Evolutionary conservation across 2,113 vertebrate species (phyloP).

Genomic region (Trogon melanurus): DNA sequence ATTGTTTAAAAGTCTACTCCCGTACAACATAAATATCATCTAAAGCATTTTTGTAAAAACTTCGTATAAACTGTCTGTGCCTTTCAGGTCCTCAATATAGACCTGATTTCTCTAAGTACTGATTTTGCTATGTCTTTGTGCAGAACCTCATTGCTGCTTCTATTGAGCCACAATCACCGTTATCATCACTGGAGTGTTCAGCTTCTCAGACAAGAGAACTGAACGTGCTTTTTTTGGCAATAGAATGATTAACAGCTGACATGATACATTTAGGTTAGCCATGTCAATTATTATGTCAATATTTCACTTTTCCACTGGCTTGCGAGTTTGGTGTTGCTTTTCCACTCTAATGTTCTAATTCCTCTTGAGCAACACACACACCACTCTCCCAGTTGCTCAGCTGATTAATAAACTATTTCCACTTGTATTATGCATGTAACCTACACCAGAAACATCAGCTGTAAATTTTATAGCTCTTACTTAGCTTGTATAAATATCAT

Average conservation of each 20-base stretch:
- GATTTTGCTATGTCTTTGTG: background rate
- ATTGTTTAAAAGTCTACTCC: slow-evolving; percentile 12
- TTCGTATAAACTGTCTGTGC: background rate
- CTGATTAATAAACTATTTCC: slow-evolving; percentile 60
- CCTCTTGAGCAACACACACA: background rate
- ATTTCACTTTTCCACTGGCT: background rate
- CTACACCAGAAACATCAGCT: background rate
- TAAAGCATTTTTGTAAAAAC: slow-evolving; percentile 68
- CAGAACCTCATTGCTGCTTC: background rate
- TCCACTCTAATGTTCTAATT: slow-evolving; percentile 18
- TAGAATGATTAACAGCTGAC: background rate
- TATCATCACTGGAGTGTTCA: background rate
- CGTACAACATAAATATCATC: slow-evolving; percentile 10
- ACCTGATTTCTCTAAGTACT: background rate
- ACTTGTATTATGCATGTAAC: background rate
- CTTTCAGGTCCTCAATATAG: background rate
- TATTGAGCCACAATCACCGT: background rate
- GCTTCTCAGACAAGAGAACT: background rate
- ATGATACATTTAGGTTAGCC: background rate
- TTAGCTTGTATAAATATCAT: background rate
- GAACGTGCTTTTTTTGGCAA: background rate
- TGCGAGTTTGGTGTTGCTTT: background rate
- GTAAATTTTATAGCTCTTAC: background rate
- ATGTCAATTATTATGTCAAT: background rate
- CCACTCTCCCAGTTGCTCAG: slow-evolving; percentile 13